Evolutionary conservation across 2,888 invertebrate genomes (phyloP).

Genomic region (Crossocerus cetratus): DNA sequence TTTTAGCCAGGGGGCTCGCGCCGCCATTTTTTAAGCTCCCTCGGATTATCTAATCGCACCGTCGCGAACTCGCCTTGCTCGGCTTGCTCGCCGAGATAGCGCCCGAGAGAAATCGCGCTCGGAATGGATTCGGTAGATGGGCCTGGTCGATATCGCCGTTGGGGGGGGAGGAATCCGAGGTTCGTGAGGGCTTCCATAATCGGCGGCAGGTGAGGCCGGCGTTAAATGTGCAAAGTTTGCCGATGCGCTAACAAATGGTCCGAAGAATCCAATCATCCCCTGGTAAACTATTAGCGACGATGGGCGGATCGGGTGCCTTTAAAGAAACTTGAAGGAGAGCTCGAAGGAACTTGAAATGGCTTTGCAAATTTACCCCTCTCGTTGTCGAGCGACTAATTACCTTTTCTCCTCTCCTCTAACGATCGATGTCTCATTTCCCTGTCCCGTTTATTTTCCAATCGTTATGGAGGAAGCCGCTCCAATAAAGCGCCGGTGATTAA

Average conservation of each 20-base stretch:
- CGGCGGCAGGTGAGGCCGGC: conserved; percentile 40
- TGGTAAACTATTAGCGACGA: conserved; percentile 65
- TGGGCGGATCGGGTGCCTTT: conserved; percentile 48
- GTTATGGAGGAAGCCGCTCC: neutral
- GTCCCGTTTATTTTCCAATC: conserved; percentile 14
- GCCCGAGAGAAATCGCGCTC: too few relatives aligned
- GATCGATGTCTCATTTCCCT: conserved; percentile 32
- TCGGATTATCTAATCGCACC: neutral
- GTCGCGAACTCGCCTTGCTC: neutral
- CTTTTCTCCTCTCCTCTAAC: conserved; percentile 23
- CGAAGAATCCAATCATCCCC: conserved; percentile 70
- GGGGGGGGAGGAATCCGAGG: conserved; percentile 32
- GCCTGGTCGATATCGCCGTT: conserved; percentile 10
- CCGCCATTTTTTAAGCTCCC: conserved; percentile 7
- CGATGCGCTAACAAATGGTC: conserved; percentile 69
- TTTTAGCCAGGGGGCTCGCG: neutral
- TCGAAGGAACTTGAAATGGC: conserved; percentile 73
- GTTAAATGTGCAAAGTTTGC: conserved; percentile 73
- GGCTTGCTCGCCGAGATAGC: too few relatives aligned
- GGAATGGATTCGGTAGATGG: neutral
- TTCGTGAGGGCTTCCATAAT: conserved; percentile 47
- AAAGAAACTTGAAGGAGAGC: conserved; percentile 63
- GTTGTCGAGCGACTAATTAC: conserved; percentile 70
- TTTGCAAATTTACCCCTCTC: conserved; percentile 74
- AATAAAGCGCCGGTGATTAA: neutral